Evolutionary conservation across 2,888 invertebrate species (phyloP).

Genomic region (Acanthosepion lycidas): DNA sequence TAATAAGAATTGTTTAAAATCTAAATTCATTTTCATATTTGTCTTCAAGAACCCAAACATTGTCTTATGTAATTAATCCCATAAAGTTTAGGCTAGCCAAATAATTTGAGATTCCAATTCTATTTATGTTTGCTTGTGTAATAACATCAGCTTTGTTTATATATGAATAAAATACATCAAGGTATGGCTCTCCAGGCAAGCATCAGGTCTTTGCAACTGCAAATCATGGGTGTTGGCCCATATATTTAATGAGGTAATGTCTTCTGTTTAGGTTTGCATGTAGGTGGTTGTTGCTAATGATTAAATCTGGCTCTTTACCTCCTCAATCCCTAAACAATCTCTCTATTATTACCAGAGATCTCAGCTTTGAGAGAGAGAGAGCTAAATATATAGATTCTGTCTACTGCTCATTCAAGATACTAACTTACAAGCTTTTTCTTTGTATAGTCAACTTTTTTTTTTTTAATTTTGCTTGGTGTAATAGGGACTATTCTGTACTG

Average conservation of each 20-base stretch:
- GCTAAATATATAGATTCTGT: not conserved
- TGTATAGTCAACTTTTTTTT: not conserved
- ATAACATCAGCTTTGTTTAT: not conserved
- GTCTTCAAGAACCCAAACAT: too few species aligned
- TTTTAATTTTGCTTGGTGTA: not conserved
- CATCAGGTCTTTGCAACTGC: not conserved
- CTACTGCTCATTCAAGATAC: not conserved
- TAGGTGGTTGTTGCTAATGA: not conserved
- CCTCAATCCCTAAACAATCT: not conserved
- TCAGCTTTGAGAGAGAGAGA: not conserved
- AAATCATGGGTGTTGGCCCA: conserved; percentile 21
- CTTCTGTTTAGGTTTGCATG: not conserved
- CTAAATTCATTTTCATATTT: too few species aligned
- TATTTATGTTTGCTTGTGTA: not conserved
- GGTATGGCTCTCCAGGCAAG: not conserved
- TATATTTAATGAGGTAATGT: not conserved
- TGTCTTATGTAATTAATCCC: too few species aligned
- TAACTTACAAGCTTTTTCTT: not conserved
- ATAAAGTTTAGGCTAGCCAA: not conserved
- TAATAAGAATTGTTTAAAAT: too few species aligned
- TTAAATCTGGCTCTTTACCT: not conserved
- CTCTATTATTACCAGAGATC: not conserved
- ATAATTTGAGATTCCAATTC: not conserved
- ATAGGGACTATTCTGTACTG: too few species aligned
- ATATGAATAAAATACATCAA: not conserved